These are phyloP conservation scores for Antedon mediterranea DNA, from an alignment of 53 echinoderm and acorn worm genomes.

Conservation along the genomic window DNA sequence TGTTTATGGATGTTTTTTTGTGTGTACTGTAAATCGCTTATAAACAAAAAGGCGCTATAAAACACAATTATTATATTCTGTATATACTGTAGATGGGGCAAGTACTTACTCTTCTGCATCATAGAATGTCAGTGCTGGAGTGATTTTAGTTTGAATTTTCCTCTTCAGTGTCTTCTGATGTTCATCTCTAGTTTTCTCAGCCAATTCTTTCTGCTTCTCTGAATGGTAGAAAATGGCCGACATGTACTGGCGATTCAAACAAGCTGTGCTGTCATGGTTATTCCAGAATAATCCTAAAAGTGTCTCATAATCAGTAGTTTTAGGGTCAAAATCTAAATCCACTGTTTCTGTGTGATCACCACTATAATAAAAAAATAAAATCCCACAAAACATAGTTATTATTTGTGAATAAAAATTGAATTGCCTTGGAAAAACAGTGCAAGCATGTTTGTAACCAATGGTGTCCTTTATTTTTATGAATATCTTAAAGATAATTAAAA, in stretches of 20 bases:
- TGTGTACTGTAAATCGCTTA: too few species aligned
- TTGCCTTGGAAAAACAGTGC: too few species aligned
- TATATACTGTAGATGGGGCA: too few species aligned
- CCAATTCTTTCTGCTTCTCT: constrained; percentile 55
- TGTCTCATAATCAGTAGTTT: constrained; percentile 46
- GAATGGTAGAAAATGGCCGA: constrained; percentile 88
- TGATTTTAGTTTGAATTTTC: constrained; percentile 68
- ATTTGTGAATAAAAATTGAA: too few species aligned
- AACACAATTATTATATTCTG: too few species aligned
- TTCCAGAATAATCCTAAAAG: constrained; percentile 81
- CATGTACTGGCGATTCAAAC: constrained; percentile 79
- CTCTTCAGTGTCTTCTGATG: constrained; percentile 61
- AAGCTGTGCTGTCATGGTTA: constrained; percentile 81
- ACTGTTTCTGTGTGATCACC: constrained; percentile 97
- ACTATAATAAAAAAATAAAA: constrained; percentile 46
- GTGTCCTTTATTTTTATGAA: too few species aligned
- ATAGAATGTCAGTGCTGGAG: constrained; percentile 70
- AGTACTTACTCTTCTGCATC: constrained; percentile 95
- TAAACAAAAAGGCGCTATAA: too few species aligned
- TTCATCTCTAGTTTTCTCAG: constrained; percentile 66
- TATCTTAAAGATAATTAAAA: too few species aligned
- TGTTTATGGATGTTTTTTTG: too few species aligned
- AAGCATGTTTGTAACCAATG: too few species aligned
- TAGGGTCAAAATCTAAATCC: constrained; percentile 75
- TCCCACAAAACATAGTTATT: too few species aligned